Evolutionary conservation across 2,888 invertebrate genomes (phyloP), one percentile per base, ranked within the genome.

Genomic region (Rapana venosa): DNA sequence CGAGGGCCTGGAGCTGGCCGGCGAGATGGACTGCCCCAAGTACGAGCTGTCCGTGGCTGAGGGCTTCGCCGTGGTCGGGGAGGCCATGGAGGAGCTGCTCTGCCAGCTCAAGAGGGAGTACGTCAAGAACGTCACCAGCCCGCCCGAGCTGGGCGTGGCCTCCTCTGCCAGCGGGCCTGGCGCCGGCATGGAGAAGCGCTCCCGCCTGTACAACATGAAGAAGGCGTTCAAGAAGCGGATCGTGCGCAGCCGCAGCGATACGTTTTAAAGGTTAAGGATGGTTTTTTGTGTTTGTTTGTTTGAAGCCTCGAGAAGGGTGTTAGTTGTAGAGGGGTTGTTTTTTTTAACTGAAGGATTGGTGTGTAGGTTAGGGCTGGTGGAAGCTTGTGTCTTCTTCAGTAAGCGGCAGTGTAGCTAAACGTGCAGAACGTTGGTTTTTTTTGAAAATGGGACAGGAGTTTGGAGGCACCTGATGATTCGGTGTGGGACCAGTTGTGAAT

Each of bases 31-130:
- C 88, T 94, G 95, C 91, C 94, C 94, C 13, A 94, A 93, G 86
- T 95, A 93, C 90, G 95, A 95, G 90, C 92, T 95, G 66, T 95
- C 95, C 22, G 94, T 95, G 13, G 95, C 95, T 35, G 95, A 95
- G 90, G 91, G 91, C 6, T 88, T 87, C 86, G 87, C 88, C n/a
- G 94, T 93, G 13, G 95, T 95, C 11, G 90, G 92, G 32, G 94
- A 94, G 77, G 93, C 93, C 15, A 94, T 95, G 94, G 94, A 95
- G 2, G 94, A 94, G 90, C 91, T 95, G 22, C 87, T 95, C 77
- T 93, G 94, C 85, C 94, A 94, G 88, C 88, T 95, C 66, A 95
- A 94, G 91, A 85, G 94, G 58, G 94, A 95, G 87, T 93, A 93
- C 91, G 92, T 95, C 22, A 94, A 95, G 90, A 92, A 88, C 79